Percentiles rank a stretch among this genome's conserved stretches.
Evolutionary conservation across 2,888 invertebrate species (phyloP).

Genomic region (Plebejus argus): DNA sequence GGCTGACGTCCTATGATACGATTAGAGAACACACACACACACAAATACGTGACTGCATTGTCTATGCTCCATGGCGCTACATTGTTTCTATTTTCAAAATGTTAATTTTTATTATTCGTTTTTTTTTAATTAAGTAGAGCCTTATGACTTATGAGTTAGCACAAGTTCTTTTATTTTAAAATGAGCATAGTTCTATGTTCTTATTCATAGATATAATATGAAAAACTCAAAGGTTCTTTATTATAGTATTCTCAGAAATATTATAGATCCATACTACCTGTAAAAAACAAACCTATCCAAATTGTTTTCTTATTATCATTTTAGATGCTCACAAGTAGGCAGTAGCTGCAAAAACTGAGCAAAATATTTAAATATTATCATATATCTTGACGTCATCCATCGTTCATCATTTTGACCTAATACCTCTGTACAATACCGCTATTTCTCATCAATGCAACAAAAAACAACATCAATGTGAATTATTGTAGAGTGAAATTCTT

Average conservation of each 20-base stretch:
- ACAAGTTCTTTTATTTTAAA: background rate
- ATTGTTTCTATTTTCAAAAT: background rate
- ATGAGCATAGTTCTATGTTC: background rate
- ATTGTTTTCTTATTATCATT: no score
- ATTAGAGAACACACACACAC: slow-evolving; percentile 35
- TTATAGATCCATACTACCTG: no score
- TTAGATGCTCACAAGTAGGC: no score
- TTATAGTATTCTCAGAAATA: no score
- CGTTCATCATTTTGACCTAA: background rate
- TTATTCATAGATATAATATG: no score
- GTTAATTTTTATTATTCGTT: background rate
- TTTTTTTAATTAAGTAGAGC: no score
- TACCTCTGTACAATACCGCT: no score
- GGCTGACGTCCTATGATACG: slow-evolving; percentile 44
- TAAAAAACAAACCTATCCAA: no score
- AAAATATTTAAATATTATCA: background rate
- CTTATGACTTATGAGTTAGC: background rate
- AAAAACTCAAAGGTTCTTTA: no score
- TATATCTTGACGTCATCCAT: background rate
- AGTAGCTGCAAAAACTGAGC: background rate
- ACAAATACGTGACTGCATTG: slow-evolving; percentile 16
- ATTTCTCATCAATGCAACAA: background rate
- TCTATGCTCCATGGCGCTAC: background rate
- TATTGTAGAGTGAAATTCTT: slow-evolving; percentile 39
- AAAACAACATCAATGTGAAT: slow-evolving; percentile 29